These are phyloP conservation scores for Talpa occidentalis DNA, from an alignment of 2,113 vertebrate genomes.

Conservation along the genomic window DNA sequence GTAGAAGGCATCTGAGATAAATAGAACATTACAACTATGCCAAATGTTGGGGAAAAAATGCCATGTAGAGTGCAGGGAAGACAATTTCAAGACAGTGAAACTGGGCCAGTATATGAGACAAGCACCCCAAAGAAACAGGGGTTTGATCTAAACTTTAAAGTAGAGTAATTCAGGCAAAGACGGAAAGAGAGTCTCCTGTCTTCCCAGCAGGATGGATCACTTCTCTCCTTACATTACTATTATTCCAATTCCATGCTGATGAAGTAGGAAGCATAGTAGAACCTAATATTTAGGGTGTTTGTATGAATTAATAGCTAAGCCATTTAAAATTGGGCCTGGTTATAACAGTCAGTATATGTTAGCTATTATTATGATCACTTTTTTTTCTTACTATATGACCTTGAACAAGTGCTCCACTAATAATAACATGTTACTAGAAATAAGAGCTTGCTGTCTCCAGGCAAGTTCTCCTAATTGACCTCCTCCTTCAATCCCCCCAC, in stretches of 20 bases:
- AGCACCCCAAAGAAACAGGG: neutral
- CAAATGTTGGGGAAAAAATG: neutral
- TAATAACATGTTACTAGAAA: neutral
- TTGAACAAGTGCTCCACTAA: neutral
- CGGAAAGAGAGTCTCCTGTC: neutral
- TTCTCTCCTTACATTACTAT: neutral
- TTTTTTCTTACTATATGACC: neutral
- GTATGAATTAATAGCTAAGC: neutral
- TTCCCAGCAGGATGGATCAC: too few species aligned
- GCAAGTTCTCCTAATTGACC: neutral
- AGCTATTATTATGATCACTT: neutral
- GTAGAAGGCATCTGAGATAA: neutral
- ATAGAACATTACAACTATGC: neutral
- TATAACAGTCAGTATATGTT: neutral
- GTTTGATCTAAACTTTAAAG: neutral
- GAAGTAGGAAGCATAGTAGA: neutral
- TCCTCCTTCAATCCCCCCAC: neutral
- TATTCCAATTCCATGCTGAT: neutral
- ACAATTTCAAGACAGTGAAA: accelerated
- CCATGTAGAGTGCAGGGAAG: neutral
- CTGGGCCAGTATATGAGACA: accelerated
- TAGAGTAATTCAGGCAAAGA: neutral
- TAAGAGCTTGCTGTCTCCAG: neutral
- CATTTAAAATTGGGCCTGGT: neutral
- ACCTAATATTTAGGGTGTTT: neutral